Conservation (phyloP, 2,113 vertebrate species). For the Ahaetulla prasina region DNA sequence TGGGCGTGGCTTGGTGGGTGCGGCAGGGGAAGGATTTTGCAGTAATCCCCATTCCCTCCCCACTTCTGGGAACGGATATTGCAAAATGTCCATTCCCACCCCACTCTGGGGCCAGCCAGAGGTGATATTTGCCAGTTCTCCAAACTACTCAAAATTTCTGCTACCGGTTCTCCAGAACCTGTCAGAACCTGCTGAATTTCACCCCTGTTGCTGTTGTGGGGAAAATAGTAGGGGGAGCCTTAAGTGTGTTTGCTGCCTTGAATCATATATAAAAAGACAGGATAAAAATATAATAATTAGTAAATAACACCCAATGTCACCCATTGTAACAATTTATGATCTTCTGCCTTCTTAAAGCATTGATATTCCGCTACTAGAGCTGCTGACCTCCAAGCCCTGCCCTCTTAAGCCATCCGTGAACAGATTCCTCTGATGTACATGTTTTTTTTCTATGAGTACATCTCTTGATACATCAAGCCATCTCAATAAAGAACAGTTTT, state of each 20-base stretch:
- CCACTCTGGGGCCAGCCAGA: no score
- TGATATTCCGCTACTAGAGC: neutral
- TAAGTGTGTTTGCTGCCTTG: neutral
- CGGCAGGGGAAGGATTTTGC: no score
- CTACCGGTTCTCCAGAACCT: no score
- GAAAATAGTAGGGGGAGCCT: neutral
- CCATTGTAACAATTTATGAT: neutral
- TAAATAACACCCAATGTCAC: neutral
- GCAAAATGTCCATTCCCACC: no score
- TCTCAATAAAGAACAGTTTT: neutral
- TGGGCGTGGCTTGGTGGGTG: no score
- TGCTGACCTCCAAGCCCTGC: neutral
- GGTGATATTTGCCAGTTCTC: no score
- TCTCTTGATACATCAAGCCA: neutral
- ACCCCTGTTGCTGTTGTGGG: neutral
- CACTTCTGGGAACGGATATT: no score
- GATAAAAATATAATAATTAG: neutral
- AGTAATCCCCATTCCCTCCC: no score
- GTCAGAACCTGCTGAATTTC: no score
- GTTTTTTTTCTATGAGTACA: neutral
- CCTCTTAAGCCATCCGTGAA: neutral
- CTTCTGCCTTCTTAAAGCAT: neutral
- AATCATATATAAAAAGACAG: neutral
- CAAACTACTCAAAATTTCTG: no score
- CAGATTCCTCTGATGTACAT: neutral